Evolutionary conservation across 2,888 invertebrate species (phyloP).

Genomic region (Tetragonula carbonaria): DNA sequence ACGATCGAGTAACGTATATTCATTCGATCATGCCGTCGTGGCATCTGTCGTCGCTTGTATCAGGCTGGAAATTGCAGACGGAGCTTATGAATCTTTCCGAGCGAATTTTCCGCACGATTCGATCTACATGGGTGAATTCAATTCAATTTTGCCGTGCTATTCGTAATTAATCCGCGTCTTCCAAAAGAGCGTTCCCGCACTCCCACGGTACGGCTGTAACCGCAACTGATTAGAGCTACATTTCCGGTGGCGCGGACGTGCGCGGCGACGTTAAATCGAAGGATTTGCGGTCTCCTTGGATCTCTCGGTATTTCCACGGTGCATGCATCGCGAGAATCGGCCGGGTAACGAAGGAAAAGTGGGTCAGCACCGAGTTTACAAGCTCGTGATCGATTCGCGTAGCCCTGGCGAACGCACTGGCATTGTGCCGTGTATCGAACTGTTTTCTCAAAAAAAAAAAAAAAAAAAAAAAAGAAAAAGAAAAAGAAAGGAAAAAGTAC

Average conservation of each 20-base stretch:
- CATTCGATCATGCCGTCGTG: conserved; percentile 3
- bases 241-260: conserved; percentile 36
- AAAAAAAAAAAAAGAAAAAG: too few relatives aligned
- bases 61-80: neutral
- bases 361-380: conserved; percentile 45
- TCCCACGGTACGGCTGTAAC: conserved; percentile 4
- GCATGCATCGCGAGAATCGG: conserved; percentile 26
- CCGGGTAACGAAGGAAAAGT: conserved; percentile 38
- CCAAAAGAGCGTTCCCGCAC: conserved; percentile 21
- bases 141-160: conserved; percentile 1
- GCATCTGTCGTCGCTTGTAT: neutral
- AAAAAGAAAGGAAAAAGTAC: neutral
- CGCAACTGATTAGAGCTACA: conserved; percentile 54
- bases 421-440: conserved; percentile 8
- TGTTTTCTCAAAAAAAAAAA: neutral
- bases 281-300: conserved; percentile 55
- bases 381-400: conserved; percentile 44
- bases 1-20: neutral
- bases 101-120: conserved; percentile 11
- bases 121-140: conserved; percentile 8
- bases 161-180: conserved; percentile 30
- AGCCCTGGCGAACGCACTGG: neutral
- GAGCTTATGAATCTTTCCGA: conserved; percentile 2
- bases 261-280: conserved; percentile 38
- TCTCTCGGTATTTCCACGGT: conserved; percentile 6